Evolutionary conservation across 2,797 vertebrate species (phyloP), one percentile per base, ranked within the genome.

Genomic region (Craterocephalus amniculus): DNA sequence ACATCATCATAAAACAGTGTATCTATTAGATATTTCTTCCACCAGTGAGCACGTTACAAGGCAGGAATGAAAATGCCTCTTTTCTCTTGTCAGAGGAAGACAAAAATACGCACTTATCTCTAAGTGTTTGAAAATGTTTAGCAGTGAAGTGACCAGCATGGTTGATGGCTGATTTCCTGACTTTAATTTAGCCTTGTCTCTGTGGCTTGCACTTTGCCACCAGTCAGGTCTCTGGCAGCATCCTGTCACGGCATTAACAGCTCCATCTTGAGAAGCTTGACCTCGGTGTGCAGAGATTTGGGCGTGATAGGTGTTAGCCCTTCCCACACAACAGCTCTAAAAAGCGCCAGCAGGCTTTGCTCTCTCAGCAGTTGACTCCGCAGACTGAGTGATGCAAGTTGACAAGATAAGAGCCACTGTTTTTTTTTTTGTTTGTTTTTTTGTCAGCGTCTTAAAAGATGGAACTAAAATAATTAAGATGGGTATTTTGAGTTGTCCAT

Each of bases 171-270:
- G 24, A 14, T 66, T 70, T 51, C 10, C 16, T 57, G 18, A 8
- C 16, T 64, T 35, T 35, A 31, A n/a, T 63, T 13, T 14, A 63
- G 29, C 52, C 14, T 59, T 27, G 13, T 24, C 26, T 31, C 22
- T 67, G 65, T 70, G 76, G 63, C 57, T 7, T 40, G 22, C 35
- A 31, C 51, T 61, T 67, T 48, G 34, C n/a, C 74, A 43, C 58
- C 67, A 54, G 57, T 55, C 58, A 73, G 22, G 56, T 61, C 59
- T 52, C 27, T 65, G 48, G 4, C 59, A 61, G 16, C 74, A 63
- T 74, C 49, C 61, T 79, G 63, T 56, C 48, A 16, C 40, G 59
- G 48, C 59, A 60, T 71, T 49, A 62, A 22, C 64, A 57, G 62
- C 36, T 13, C 20, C 26, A 63, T 36, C 73, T 18, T 61, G 38